Evolutionary conservation across 2,888 invertebrate species (phyloP), one percentile per base, ranked within the genome.

Genomic region (Caenorhabditis angaria): DNA sequence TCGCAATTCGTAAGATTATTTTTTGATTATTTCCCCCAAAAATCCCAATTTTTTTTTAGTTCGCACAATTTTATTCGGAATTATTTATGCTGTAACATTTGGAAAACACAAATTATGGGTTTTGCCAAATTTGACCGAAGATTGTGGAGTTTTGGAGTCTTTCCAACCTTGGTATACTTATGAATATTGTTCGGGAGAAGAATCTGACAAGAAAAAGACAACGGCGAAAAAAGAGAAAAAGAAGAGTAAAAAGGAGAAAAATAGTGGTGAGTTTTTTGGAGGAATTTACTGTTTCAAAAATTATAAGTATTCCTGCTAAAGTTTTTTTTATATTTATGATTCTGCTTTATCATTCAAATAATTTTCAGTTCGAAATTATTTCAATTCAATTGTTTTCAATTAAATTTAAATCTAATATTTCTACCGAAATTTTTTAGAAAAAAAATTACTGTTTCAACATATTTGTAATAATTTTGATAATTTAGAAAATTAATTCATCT

Each of bases 81-180:
- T 93, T 10, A 92, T 99, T 24, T 99, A 97, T 96, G 88, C 92
- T 12, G 83, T 93, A 20, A 94, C 95, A 0, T 90, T 94, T 70
- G 94, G 97, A 5, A 91, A 93, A 84, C 94, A 97, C 88, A 95
- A 97, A 88, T 91, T 99, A 78, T 99, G 99, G 97, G 91, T 99
- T 77, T 91, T 99, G 84, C 99, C 99, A n/a, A 99, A 99, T 90
- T 90, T 99, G 53, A 96, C 96, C 0, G 99, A 97, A 89, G 80
- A 99, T 88, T 97, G 97, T 29, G 97, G 99, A 61, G 95, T 99
- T 91, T 93, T 97, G 81, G 97, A 97, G 8, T 97, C 97, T 0
- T 99, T 99, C 90, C 94, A 95, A 93, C 99, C 99, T 2, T 90
- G 96, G 0, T 97, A 96, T 89, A 86, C 87, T 1, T 85, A 87